These are phyloP conservation scores for Exephanes ischioxanthus DNA, from an alignment of 2,888 invertebrate species.

Conservation along the genomic window DNA sequence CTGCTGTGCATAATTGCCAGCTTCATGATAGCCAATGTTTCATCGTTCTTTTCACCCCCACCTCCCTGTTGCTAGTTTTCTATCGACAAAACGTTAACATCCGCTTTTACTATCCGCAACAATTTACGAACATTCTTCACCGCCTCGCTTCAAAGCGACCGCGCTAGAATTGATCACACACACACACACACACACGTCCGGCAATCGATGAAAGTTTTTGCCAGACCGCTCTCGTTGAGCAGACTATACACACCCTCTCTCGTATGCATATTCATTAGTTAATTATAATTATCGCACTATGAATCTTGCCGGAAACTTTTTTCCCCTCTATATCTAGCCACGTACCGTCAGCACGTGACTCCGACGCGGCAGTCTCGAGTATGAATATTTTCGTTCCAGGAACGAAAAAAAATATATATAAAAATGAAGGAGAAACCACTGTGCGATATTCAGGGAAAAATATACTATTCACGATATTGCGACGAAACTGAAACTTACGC, in stretches of 20 bases:
- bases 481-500: neutral
- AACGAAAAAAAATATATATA: neutral
- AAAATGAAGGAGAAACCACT: neutral
- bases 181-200: neutral
- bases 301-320: constrained; percentile 39
- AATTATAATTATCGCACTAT: constrained; percentile 51
- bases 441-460: neutral
- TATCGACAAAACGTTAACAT: constrained; percentile 9
- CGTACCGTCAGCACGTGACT: neutral
- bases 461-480: constrained; percentile 12
- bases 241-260: neutral
- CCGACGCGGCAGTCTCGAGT: neutral
- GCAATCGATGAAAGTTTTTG: constrained; percentile 30
- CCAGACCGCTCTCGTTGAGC: neutral
- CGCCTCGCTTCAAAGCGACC: neutral
- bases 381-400: neutral
- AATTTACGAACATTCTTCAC: neutral
- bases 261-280: constrained; percentile 47
- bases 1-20: constrained; percentile 14
- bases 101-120: neutral
- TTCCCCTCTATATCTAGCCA: neutral
- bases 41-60: neutral
- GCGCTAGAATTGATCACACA: neutral
- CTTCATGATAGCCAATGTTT: constrained; percentile 13
- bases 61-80: neutral